Conservation (phyloP, 2,113 vertebrate species). For the Prochilodus magdalenae region DNA sequence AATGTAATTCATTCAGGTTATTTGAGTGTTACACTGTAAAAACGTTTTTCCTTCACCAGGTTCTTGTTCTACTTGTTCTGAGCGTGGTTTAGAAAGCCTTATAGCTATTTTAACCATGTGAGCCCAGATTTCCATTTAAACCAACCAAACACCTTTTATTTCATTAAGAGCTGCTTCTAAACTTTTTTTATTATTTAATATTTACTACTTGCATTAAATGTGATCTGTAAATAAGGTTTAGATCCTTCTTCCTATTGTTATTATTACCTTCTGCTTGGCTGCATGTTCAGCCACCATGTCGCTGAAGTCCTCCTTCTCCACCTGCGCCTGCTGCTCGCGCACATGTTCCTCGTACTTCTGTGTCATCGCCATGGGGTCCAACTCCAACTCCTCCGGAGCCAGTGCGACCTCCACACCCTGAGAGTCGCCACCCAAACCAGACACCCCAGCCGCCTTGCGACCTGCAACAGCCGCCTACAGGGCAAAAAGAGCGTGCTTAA, state of each 20-base stretch:
- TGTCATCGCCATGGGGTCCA: constrained; percentile 93
- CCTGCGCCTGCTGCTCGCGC: constrained; percentile 91
- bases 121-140: no score
- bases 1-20: no score
- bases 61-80: no score
- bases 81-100: no score
- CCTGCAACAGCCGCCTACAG: constrained; percentile 76
- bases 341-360: constrained; percentile 93
- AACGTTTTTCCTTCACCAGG: no score
- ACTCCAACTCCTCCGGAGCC: constrained; percentile 90
- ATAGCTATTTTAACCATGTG: no score
- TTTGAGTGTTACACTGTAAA: no score
- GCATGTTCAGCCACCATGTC: constrained; percentile 97
- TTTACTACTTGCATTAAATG: background rate
- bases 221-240: background rate
- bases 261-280: constrained; percentile 90
- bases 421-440: constrained; percentile 74
- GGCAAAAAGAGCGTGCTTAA: background rate
- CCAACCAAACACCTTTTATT: no score
- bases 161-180: no score
- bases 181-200: background rate
- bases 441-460: constrained; percentile 73
- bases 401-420: constrained; percentile 90
- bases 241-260: background rate
- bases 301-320: constrained; percentile 94